Evolutionary conservation across 2,113 vertebrate species (phyloP).

Genomic region (Garra rufa): DNA sequence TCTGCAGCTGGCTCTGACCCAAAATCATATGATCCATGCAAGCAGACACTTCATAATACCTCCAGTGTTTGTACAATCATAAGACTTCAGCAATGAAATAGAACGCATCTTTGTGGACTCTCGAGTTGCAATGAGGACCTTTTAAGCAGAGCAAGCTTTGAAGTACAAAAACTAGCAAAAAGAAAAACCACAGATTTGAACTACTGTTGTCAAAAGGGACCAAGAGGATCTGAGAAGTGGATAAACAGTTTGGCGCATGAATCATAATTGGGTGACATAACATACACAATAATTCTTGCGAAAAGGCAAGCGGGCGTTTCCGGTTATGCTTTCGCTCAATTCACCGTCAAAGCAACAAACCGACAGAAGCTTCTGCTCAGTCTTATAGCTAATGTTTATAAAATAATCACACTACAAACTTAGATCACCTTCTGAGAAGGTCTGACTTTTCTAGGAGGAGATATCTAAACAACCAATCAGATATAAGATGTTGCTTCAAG

Average conservation of each 20-base stretch:
- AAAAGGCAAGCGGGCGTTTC: background rate
- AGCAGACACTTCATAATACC: conserved; percentile 58
- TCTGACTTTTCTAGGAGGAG: too few species aligned
- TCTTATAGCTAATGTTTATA: background rate
- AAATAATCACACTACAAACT: too few species aligned
- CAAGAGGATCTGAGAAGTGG: background rate
- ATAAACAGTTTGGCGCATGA: background rate
- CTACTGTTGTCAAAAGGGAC: background rate
- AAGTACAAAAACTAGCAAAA: background rate
- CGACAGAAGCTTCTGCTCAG: background rate
- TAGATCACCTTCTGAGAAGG: too few species aligned
- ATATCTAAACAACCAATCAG: too few species aligned
- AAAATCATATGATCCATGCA: conserved; percentile 59
- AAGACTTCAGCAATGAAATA: conserved; percentile 48
- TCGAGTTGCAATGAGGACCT: background rate
- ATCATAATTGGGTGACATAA: background rate
- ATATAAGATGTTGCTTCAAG: too few species aligned
- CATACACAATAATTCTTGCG: background rate
- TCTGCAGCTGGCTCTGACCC: conserved; percentile 2
- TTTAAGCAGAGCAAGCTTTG: background rate
- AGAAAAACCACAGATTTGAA: background rate
- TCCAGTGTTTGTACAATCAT: conserved; percentile 64
- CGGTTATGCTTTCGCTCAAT: background rate
- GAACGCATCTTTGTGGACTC: background rate
- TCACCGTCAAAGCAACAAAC: background rate